Evolutionary conservation across 2,113 vertebrate genomes (phyloP).

Genomic region (Taxidea taxus): DNA sequence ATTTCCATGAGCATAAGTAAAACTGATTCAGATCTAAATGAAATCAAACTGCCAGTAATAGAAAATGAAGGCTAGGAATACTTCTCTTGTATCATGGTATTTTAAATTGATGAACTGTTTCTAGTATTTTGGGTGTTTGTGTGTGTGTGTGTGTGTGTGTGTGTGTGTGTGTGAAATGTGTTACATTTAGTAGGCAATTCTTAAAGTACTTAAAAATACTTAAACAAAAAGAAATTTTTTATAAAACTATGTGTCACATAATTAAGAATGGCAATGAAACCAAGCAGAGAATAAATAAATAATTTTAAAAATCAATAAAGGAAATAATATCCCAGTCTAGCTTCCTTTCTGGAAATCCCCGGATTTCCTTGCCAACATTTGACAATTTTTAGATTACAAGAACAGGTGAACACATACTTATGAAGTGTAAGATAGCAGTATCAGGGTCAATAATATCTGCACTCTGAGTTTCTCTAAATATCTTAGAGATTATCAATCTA

Average conservation of each 20-base stretch:
- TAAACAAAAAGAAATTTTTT: neutral
- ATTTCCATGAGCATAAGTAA: neutral
- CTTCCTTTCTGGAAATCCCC: conserved; percentile 65
- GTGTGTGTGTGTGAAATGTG: neutral
- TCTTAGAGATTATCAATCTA: conserved; percentile 65
- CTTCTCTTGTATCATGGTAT: neutral
- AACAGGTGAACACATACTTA: conserved; percentile 69
- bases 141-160: too few relatives aligned
- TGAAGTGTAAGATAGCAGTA: conserved; percentile 45
- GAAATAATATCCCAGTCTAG: conserved; percentile 40
- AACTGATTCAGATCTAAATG: neutral
- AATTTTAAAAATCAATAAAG: conserved; percentile 68
- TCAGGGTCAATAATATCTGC: conserved; percentile 36
- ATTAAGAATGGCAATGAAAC: neutral
- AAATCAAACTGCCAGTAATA: neutral
- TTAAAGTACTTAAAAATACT: neutral
- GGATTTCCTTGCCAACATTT: conserved; percentile 55
- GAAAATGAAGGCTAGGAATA: neutral
- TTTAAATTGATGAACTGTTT: neutral
- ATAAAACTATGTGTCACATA: neutral
- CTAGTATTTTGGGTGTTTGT: neutral
- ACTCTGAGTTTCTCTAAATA: conserved; percentile 41
- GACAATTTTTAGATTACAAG: conserved; percentile 61
- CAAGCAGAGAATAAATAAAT: conserved; percentile 28
- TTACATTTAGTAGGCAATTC: neutral